phyloP scores from a whole-genome alignment of 2,797 vertebrate genomes.

The Oceanodroma leucorhoa region DNA sequence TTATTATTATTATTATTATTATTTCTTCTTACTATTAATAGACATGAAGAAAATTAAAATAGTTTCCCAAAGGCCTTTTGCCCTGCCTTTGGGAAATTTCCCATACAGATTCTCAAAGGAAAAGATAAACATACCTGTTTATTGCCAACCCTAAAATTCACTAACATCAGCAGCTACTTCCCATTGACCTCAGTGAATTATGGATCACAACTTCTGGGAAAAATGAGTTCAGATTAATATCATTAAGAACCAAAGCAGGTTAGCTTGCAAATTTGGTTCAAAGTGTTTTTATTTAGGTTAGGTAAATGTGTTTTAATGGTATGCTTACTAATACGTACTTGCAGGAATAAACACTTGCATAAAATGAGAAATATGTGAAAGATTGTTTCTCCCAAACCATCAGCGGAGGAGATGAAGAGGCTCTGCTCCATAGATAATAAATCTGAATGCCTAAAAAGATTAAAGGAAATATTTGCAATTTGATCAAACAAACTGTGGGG shows the following conservation, averaged over 20 bases:
- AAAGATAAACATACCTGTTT: neutral
- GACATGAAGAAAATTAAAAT: neutral
- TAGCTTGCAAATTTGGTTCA: constrained; percentile 25
- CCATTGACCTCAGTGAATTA: constrained; percentile 14
- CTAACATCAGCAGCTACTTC: neutral
- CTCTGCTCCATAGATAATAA: constrained; percentile 2
- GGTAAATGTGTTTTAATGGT: neutral
- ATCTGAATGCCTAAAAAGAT: constrained; percentile 41
- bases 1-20: neutral
- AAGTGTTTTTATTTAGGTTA: constrained; percentile 43
- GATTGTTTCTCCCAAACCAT: neutral
- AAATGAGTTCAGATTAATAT: constrained; percentile 9
- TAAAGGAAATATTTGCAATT: constrained; percentile 54
- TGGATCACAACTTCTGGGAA: neutral
- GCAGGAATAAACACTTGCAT: neutral
- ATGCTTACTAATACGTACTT: neutral
- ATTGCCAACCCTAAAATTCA: neutral
- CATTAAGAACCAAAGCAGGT: neutral
- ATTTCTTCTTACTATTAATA: neutral
- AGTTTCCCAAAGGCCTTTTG: neutral
- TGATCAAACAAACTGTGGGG: constrained; percentile 51
- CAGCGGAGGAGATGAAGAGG: neutral
- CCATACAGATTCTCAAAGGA: neutral
- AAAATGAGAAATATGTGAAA: neutral
- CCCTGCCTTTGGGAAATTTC: neutral